Percentiles rank a stretch among this genome's conserved stretches.
These are phyloP conservation scores for Urocynchramus pylzowi DNA, from an alignment of 2,113 vertebrate genomes.

Conservation along the genomic window DNA sequence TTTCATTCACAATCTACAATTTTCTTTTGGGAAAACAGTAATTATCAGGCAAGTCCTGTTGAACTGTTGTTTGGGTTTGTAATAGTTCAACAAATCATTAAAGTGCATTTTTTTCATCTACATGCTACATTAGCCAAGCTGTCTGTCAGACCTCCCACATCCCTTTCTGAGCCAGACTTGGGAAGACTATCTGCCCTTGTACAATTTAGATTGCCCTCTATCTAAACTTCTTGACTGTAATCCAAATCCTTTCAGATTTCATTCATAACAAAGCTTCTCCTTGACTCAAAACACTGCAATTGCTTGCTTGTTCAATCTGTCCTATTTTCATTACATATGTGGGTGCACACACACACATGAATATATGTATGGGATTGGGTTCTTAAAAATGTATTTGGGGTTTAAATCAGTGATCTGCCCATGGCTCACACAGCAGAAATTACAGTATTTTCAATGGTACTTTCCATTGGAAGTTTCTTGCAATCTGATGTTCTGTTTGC, in stretches of 20 bases:
- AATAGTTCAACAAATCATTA: background rate
- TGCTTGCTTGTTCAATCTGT: background rate
- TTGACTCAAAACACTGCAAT: background rate
- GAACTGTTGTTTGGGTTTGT: conserved; percentile 7
- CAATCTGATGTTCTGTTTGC: background rate
- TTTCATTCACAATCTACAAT: background rate
- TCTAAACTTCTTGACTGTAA: background rate
- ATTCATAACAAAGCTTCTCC: background rate
- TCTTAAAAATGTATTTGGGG: background rate
- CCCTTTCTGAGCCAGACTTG: background rate
- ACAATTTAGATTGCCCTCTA: background rate
- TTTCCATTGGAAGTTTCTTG: background rate
- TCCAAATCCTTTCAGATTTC: background rate
- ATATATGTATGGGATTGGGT: background rate
- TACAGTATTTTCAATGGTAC: background rate
- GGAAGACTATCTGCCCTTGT: background rate
- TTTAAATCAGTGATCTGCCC: background rate
- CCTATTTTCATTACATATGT: background rate
- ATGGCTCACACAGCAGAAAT: background rate
- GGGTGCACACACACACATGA: fast-evolving
- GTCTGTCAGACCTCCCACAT: background rate
- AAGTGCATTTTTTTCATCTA: background rate
- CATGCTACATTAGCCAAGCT: background rate
- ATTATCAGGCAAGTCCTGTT: background rate
- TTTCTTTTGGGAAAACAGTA: background rate